phyloP scores from a whole-genome alignment of 2,888 invertebrate genomes.

The Drosophila colorata region DNA sequence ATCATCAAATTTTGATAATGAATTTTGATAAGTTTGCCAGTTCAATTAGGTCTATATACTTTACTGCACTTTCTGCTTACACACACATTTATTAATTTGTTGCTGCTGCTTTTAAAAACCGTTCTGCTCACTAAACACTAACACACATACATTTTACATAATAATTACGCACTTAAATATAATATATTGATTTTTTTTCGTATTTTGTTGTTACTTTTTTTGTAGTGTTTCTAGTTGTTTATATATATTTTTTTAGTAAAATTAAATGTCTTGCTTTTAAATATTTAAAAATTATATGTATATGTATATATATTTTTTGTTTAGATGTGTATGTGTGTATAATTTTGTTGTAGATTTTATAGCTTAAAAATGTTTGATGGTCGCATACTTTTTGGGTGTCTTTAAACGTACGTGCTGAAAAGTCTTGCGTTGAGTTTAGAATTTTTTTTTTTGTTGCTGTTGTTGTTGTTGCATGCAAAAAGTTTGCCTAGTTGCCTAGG shows the following conservation, averaged over 20 bases:
- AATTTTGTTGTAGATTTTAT: conserved; percentile 54
- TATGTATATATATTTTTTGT: conserved; percentile 36
- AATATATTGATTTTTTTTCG: conserved; percentile 60
- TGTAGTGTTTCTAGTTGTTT: conserved; percentile 32
- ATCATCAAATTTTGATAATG: conserved; percentile 42
- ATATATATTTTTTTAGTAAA: conserved; percentile 48
- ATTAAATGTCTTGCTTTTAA: conserved; percentile 66
- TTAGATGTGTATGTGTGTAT: conserved; percentile 39
- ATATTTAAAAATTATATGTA: conserved; percentile 69
- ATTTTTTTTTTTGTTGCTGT: conserved; percentile 43
- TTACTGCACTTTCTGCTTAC: conserved; percentile 48
- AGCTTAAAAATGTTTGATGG: conserved; percentile 62
- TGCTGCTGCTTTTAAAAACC: conserved; percentile 70
- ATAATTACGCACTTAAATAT: conserved; percentile 65
- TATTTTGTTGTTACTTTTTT: conserved; percentile 20
- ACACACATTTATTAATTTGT: conserved; percentile 60
- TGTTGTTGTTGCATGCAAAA: conserved; percentile 58
- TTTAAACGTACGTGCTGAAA: conserved; percentile 50
- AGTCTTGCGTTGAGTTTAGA: conserved; percentile 74
- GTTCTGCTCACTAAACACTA: conserved; percentile 74
- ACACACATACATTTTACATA: conserved; percentile 77
- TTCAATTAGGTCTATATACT: conserved; percentile 31
- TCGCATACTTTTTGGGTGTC: conserved; percentile 51
- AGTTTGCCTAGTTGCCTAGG: conserved; percentile 68
- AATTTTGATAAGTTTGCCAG: conserved; percentile 56